A percentile compares a stretch with the other conserved stretches of the same genome.
Conservation (phyloP, 2,888 invertebrate genomes). For the Eilema caniola region DNA sequence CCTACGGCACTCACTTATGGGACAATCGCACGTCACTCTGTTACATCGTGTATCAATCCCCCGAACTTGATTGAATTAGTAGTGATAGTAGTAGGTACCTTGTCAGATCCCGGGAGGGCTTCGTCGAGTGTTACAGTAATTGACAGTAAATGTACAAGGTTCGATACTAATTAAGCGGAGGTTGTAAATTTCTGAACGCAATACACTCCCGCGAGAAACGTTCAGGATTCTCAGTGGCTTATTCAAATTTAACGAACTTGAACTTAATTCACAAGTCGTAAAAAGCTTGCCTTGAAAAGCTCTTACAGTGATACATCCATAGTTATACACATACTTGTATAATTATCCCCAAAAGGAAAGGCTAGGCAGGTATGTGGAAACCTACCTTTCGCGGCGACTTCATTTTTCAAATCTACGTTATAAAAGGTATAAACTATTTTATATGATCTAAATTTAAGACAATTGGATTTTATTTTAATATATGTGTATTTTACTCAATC, state of each 20-base stretch:
- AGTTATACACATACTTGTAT: background rate
- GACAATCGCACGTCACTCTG: slow-evolving; percentile 9
- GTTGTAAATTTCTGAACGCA: slow-evolving; percentile 7
- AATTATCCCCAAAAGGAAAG: background rate
- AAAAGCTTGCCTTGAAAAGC: background rate
- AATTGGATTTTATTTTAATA: no score
- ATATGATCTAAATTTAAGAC: no score
- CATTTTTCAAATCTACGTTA: background rate
- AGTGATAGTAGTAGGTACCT: slow-evolving; percentile 19
- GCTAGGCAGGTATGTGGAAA: background rate
- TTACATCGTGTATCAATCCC: slow-evolving; percentile 46
- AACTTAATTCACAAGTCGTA: background rate
- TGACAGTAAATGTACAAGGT: slow-evolving; percentile 35
- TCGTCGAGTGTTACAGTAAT: slow-evolving; percentile 43
- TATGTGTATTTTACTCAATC: no score
- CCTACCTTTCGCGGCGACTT: background rate
- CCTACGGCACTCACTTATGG: slow-evolving; percentile 33
- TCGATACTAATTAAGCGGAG: slow-evolving; percentile 20
- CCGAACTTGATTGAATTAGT: slow-evolving; percentile 49
- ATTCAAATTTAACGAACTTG: background rate
- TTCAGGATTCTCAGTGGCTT: background rate
- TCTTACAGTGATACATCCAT: background rate
- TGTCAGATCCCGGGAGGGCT: slow-evolving; percentile 32
- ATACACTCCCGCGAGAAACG: background rate
- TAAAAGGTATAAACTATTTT: background rate